These are phyloP conservation scores for Ormia ochracea DNA, from an alignment of 2,888 invertebrate genomes.

Conservation along the genomic window DNA sequence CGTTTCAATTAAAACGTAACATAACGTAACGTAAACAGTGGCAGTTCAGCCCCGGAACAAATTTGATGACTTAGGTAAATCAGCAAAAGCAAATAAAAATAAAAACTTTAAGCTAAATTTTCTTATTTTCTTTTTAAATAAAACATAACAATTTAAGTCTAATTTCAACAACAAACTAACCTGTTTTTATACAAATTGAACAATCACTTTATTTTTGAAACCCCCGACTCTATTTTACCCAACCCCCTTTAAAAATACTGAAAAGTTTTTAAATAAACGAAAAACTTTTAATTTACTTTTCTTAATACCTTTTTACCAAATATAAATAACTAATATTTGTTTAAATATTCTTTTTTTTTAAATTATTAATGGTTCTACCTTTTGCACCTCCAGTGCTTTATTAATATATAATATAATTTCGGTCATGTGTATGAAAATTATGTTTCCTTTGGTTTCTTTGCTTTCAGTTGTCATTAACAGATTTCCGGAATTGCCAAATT, in stretches of 20 bases:
- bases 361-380: slow-evolving; percentile 15
- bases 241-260: slow-evolving; percentile 13
- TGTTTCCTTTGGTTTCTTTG: neutral
- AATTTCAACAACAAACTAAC: slow-evolving; percentile 51
- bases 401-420: slow-evolving; percentile 48
- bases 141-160: slow-evolving; percentile 16
- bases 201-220: slow-evolving; percentile 52
- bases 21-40: slow-evolving; percentile 77
- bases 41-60: slow-evolving; percentile 83
- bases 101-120: slow-evolving; percentile 29
- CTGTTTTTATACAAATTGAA: slow-evolving; percentile 45
- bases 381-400: slow-evolving; percentile 58
- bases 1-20: slow-evolving; percentile 70
- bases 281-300: slow-evolving; percentile 23
- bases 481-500: neutral
- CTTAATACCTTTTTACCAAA: slow-evolving; percentile 2
- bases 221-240: slow-evolving; percentile 10
- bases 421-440: slow-evolving; percentile 50
- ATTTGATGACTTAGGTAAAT: slow-evolving; percentile 85
- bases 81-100: slow-evolving; percentile 22
- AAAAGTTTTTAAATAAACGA: slow-evolving; percentile 10
- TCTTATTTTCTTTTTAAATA: slow-evolving; percentile 25
- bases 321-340: slow-evolving; percentile 16
- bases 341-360: slow-evolving; percentile 17
- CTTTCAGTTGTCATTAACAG: neutral